Evolutionary conservation across 2,888 invertebrate species (phyloP).

Genomic region (Nemotelus pantherinus): DNA sequence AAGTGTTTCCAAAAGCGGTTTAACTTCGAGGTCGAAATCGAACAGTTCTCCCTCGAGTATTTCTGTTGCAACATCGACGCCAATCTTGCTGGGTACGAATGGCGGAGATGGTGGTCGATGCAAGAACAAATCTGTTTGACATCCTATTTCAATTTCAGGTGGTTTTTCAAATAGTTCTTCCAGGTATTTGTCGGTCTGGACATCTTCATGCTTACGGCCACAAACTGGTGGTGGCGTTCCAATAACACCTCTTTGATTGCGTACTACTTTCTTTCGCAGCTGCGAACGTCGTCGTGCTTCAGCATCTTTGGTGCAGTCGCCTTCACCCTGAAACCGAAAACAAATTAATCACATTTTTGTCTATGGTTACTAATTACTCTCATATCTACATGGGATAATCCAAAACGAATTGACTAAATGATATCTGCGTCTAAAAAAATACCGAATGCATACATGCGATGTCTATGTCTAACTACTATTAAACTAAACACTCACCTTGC

Average conservation of each 20-base stretch:
- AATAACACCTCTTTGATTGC: constrained; percentile 68
- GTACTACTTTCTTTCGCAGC: constrained; percentile 70
- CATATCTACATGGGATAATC: neutral
- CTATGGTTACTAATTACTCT: neutral
- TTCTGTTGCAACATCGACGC: constrained; percentile 84
- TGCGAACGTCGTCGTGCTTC: constrained; percentile 74
- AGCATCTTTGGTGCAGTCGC: constrained; percentile 63
- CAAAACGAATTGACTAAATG: neutral
- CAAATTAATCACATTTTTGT: constrained; percentile 1
- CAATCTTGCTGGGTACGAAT: constrained; percentile 82
- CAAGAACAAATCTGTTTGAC: constrained; percentile 87
- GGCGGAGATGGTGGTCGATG: constrained; percentile 84
- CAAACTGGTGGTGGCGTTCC: constrained; percentile 70
- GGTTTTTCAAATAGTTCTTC: constrained; percentile 86
- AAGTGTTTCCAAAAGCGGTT: constrained; percentile 87
- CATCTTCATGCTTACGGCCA: constrained; percentile 84
- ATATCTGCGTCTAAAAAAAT: neutral
- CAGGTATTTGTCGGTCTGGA: constrained; percentile 90
- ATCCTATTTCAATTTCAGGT: constrained; percentile 78
- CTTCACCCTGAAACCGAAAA: constrained; percentile 62
- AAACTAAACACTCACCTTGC: constrained; percentile 55
- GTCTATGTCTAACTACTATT: constrained; percentile 2
- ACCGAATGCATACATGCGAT: neutral
- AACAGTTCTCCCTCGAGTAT: constrained; percentile 92
- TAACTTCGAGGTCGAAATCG: constrained; percentile 91